These are phyloP conservation scores for Formicarius rufipectus DNA, from an alignment of 2,113 vertebrate genomes.

Conservation along the genomic window DNA sequence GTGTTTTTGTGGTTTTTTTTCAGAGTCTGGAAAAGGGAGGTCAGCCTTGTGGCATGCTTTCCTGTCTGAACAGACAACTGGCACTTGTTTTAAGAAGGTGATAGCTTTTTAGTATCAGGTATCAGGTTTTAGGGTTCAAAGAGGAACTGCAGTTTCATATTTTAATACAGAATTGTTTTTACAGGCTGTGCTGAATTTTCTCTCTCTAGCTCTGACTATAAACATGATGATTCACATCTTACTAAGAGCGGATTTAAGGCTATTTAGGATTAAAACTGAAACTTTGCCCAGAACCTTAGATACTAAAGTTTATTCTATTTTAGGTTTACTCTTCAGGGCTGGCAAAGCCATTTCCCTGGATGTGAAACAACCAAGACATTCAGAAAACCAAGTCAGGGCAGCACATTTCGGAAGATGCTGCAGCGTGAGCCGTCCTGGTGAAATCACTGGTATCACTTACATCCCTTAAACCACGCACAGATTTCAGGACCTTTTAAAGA, in stretches of 20 bases:
- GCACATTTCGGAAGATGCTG: neutral
- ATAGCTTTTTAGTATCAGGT: neutral
- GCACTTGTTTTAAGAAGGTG: neutral
- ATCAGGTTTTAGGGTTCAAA: conserved; percentile 14
- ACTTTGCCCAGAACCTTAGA: conserved; percentile 25
- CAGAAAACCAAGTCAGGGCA: neutral
- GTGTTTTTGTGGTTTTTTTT: neutral
- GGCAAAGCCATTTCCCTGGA: neutral
- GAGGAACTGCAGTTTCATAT: neutral
- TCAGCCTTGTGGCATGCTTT: neutral
- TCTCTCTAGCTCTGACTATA: conserved; percentile 32
- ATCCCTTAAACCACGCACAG: neutral
- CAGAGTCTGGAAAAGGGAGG: neutral
- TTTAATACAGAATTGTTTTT: conserved; percentile 39
- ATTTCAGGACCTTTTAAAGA: neutral
- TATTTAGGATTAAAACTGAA: conserved; percentile 32
- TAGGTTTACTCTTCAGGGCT: neutral
- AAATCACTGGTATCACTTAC: neutral
- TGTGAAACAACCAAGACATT: neutral
- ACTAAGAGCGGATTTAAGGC: neutral
- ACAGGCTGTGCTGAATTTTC: neutral
- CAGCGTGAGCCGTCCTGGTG: rapidly evolving
- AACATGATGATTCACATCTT: conserved; percentile 40
- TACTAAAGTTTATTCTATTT: conserved; percentile 1
- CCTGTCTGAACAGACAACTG: neutral